Conservation (phyloP, 2,113 vertebrate genomes). For the Neopipo cinnamomea region DNA sequence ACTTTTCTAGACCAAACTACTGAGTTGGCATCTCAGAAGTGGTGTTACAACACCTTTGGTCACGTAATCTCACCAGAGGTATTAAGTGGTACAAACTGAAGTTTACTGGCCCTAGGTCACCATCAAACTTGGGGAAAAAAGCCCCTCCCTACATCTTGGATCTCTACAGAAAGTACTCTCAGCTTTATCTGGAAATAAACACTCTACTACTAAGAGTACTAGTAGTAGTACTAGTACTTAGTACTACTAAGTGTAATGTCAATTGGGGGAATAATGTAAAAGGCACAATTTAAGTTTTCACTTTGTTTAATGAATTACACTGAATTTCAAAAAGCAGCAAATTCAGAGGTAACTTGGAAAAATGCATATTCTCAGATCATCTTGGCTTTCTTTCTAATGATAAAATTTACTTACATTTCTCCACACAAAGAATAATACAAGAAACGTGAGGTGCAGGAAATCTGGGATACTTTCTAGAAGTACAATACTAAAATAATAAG, state of each 20-base stretch:
- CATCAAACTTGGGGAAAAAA: not conserved
- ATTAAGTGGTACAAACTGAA: too few relatives aligned
- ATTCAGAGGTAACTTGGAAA: not conserved
- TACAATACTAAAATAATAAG: not conserved
- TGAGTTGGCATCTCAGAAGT: not conserved
- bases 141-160: fast-evolving
- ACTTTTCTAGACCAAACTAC: not conserved
- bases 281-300: not conserved
- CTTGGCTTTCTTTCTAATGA: not conserved
- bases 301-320: not conserved
- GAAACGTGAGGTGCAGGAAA: not conserved
- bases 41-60: not conserved
- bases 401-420: not conserved
- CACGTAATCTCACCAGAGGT: not conserved
- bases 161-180: fast-evolving
- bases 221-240: too few relatives aligned
- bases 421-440: not conserved
- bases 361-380: not conserved
- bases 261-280: not conserved
- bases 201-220: not conserved
- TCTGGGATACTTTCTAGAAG: not conserved
- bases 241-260: too few relatives aligned
- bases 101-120: not conserved
- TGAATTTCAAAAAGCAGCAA: not conserved
- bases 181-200: not conserved